These are phyloP conservation scores for Petrophora chlorosata DNA, from an alignment of 2,888 invertebrate genomes.

Conservation along the genomic window DNA sequence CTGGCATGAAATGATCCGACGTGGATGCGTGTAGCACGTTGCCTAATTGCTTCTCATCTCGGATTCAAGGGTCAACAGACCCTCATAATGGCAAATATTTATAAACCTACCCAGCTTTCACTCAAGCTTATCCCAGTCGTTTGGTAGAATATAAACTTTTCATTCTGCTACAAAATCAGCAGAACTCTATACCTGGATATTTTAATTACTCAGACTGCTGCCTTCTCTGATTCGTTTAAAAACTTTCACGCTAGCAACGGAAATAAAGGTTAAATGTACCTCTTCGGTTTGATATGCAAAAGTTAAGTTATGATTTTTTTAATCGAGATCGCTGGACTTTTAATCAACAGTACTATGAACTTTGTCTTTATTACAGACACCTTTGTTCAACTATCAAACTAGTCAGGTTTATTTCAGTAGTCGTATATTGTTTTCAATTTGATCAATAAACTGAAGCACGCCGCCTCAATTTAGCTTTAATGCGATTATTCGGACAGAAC, in stretches of 20 bases:
- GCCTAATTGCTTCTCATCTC: slow-evolving; percentile 70
- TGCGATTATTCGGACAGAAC: slow-evolving; percentile 52
- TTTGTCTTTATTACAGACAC: neutral
- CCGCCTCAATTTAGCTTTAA: slow-evolving; percentile 55
- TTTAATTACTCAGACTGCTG: slow-evolving; percentile 10
- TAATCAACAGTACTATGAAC: too few species aligned
- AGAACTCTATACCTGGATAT: slow-evolving; percentile 3
- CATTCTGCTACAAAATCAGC: slow-evolving; percentile 17
- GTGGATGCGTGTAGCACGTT: slow-evolving; percentile 49
- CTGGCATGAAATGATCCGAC: slow-evolving; percentile 26
- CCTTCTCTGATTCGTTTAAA: slow-evolving; percentile 4
- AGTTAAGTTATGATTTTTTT: slow-evolving; percentile 8
- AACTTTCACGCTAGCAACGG: slow-evolving; percentile 6
- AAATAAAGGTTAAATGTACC: slow-evolving; percentile 10
- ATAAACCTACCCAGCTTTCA: slow-evolving; percentile 42
- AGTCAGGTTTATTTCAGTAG: neutral
- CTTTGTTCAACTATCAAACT: neutral
- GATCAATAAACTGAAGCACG: slow-evolving; percentile 45
- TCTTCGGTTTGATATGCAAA: slow-evolving; percentile 5
- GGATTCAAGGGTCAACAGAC: slow-evolving; percentile 68
- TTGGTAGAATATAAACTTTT: slow-evolving; percentile 21
- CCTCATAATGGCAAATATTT: slow-evolving; percentile 61
- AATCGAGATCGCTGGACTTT: neutral
- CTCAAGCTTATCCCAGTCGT: slow-evolving; percentile 17
- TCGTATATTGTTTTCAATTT: slow-evolving; percentile 41